A percentile compares a stretch with the other conserved stretches of the same genome.
phyloP scores from a whole-genome alignment of 2,888 invertebrate species.

The Archips crataeganus region DNA sequence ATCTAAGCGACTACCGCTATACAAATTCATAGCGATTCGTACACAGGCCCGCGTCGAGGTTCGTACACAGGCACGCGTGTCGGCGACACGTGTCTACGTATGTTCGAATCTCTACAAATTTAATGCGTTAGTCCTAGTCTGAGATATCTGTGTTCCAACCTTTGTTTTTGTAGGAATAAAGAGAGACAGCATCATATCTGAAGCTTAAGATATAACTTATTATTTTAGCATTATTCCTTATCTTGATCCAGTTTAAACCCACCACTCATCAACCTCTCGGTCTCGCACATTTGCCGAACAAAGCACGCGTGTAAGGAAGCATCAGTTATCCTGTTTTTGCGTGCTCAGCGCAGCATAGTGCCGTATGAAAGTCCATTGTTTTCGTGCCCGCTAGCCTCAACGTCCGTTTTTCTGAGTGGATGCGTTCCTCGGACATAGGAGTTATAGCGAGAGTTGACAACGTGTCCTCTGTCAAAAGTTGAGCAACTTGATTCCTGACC shows the following conservation, averaged over 20 bases:
- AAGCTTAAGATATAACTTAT: neutral
- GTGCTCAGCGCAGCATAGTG: constrained; percentile 39
- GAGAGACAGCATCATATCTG: no score
- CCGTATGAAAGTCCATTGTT: constrained; percentile 43
- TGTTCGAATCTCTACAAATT: no score
- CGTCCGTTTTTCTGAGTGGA: constrained; percentile 42
- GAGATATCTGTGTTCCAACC: no score
- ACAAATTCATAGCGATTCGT: no score
- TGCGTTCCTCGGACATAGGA: constrained; percentile 3
- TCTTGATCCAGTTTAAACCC: constrained; percentile 4
- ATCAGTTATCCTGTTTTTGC: constrained; percentile 41
- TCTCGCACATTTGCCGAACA: constrained; percentile 25
- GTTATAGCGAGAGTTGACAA: neutral
- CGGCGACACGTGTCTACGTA: no score
- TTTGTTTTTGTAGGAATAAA: no score
- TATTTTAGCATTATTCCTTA: neutral
- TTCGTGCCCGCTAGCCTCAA: constrained; percentile 25
- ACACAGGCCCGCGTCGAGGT: no score
- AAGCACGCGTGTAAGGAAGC: constrained; percentile 37
- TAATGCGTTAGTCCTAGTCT: no score
- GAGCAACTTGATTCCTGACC: neutral
- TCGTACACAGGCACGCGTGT: no score
- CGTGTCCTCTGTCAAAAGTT: neutral
- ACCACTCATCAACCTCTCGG: constrained; percentile 6
- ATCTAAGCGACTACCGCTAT: no score